phyloP scores from a whole-genome alignment of 2,797 vertebrate genomes.

The Aldrovandia affinis region DNA sequence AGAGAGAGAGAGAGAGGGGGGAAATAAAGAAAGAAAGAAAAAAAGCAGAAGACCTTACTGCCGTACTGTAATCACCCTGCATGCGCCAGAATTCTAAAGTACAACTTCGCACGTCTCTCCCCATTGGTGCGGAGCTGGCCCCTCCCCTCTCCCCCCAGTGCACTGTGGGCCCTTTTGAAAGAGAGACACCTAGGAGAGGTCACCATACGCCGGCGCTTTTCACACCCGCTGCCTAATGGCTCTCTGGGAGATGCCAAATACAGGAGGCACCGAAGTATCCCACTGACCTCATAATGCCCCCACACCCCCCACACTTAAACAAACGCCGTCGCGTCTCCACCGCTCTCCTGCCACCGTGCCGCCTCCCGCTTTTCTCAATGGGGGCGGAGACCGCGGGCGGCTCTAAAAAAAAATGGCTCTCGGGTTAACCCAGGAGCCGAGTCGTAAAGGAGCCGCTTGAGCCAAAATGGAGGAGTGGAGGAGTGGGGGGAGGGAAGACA shows the following conservation, averaged over 20 bases:
- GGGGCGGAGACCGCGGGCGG: background rate
- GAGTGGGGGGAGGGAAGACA: no score
- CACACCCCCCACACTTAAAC: conserved; percentile 26
- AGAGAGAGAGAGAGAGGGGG: no score
- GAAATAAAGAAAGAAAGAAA: background rate
- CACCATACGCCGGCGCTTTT: conserved; percentile 56
- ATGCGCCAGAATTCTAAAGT: background rate
- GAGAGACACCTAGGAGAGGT: background rate
- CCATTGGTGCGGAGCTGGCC: background rate
- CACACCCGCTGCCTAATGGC: conserved; percentile 71
- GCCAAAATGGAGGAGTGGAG: no score
- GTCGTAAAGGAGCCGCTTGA: no score
- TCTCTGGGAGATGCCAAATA: conserved; percentile 71
- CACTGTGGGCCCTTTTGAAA: background rate
- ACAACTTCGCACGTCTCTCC: background rate
- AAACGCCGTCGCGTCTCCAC: background rate
- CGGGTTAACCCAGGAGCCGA: no score
- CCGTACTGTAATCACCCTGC: background rate
- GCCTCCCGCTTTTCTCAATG: background rate
- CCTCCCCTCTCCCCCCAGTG: background rate
- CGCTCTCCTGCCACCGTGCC: background rate
- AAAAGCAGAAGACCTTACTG: conserved; percentile 12
- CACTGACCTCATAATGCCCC: conserved; percentile 51
- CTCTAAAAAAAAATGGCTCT: no score
- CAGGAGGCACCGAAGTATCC: conserved; percentile 67